Evolutionary conservation across 2,113 vertebrate species (phyloP), one percentile per base, ranked within the genome.

Genomic region (Edolisoma coerulescens): DNA sequence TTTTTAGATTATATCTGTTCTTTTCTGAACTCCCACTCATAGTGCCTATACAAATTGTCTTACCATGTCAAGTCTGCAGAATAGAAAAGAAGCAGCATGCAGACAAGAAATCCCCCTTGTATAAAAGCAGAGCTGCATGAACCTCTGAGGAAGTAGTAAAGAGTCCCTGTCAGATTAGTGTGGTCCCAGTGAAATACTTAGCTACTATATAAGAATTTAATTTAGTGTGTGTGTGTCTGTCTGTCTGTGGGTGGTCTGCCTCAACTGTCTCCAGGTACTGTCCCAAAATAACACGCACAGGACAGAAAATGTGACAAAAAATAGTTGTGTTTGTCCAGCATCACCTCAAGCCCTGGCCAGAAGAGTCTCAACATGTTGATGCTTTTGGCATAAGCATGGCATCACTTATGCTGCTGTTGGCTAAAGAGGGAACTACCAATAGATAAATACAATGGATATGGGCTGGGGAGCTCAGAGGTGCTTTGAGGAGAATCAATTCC

Each of bases 1-100:
- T 97, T 94, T 94, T 95, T 87, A 97, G 91, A 95, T 95, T 96
- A 92, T 86, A 91, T 80, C 95, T 91, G 80, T 71, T 94, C 92
- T 96, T 96, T 95, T 87, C 64, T 92, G 74, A 97, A 95, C 87
- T 93, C 94, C 85, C 86, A 94, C 91, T 90, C 91, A 56, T 4
- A 78, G 74, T 44, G 67, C 92, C 90, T 96, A 77, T 47, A 96
- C 73, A 89, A 95, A 93, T 87, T 22, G 23, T 87, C 87, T 88
- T 84, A 93, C 82, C 64, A 20, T 74, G 71, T 94, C 83, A 96
- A 92, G 75, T 69, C 59, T 94, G 86, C 61, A 77, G 73, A 96
- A 89, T 9, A 95, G 63, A 94, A 97, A 93, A 91, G 87, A 93
- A 93, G 70, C 79, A 96, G 49, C 35, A 92, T 68, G 82, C 45